Percentiles rank a stretch among this genome's conserved stretches.
Conservation (phyloP, 2,113 vertebrate species). For the Nansenia antarctica region DNA sequence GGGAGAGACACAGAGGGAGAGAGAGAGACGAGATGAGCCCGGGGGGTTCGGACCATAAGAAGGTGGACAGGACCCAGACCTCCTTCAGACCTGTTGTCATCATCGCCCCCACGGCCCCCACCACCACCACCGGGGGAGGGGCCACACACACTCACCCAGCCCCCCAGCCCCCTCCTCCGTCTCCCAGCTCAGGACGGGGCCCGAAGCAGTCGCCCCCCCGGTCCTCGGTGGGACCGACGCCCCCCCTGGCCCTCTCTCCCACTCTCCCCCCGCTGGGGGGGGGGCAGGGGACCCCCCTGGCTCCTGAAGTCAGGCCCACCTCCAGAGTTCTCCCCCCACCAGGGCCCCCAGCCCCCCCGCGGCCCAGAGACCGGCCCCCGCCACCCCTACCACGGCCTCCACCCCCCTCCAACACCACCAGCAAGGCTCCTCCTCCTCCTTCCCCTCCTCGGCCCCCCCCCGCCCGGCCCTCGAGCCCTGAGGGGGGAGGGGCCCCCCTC, state of each 20-base stretch:
- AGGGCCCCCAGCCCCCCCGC: slow-evolving; percentile 26
- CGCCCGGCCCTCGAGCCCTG: neutral
- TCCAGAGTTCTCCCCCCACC: slow-evolving; percentile 16
- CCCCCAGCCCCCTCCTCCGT: slow-evolving; percentile 9
- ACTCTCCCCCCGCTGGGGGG: slow-evolving; percentile 23
- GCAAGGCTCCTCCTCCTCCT: slow-evolving; percentile 47
- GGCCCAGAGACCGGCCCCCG: slow-evolving; percentile 33
- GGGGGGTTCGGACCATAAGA: too few species aligned
- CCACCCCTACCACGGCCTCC: slow-evolving; percentile 9
- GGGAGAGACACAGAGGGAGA: neutral
- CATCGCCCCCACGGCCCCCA: slow-evolving; percentile 20
- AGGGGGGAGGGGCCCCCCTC: neutral
- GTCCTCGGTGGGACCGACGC: slow-evolving; percentile 30
- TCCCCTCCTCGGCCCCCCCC: too few species aligned
- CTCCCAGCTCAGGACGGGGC: slow-evolving; percentile 36
- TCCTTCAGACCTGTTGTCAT: neutral
- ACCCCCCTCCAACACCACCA: slow-evolving; percentile 55
- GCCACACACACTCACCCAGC: slow-evolving; percentile 16
- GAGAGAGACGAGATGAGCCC: neutral
- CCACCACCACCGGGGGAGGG: slow-evolving; percentile 34
- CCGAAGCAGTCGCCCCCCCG: slow-evolving; percentile 24
- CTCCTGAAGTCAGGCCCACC: slow-evolving; percentile 14
- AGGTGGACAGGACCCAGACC: too few species aligned
- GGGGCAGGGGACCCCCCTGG: slow-evolving; percentile 12
- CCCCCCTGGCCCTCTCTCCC: slow-evolving; percentile 47